These are phyloP conservation scores for Peromyscus attwateri DNA, from an alignment of 2,797 vertebrate genomes.

Conservation along the genomic window DNA sequence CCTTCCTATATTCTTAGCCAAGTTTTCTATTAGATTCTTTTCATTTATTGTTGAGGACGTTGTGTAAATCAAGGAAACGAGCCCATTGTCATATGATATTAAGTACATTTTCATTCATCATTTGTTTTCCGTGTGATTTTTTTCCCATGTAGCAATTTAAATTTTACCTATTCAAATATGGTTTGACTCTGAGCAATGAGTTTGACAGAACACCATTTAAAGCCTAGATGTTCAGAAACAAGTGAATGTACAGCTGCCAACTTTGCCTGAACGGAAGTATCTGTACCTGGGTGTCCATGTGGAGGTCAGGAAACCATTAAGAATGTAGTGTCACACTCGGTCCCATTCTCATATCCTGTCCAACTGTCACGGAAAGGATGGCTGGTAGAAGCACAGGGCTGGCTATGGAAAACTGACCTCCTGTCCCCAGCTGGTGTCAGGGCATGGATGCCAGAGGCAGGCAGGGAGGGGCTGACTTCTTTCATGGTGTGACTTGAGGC, in stretches of 20 bases:
- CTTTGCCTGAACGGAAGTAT: slow-evolving; percentile 36
- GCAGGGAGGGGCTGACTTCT: neutral
- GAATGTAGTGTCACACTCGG: no score
- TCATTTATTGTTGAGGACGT: neutral
- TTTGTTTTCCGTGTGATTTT: neutral
- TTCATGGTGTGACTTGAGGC: neutral
- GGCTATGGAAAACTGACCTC: neutral
- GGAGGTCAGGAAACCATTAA: neutral
- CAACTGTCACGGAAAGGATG: neutral
- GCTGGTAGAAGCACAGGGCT: neutral
- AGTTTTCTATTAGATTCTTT: neutral
- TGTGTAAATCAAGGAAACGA: neutral
- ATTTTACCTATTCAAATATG: neutral
- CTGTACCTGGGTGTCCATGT: neutral
- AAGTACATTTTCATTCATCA: neutral
- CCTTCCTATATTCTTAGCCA: neutral
- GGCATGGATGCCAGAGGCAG: neutral
- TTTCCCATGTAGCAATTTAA: neutral
- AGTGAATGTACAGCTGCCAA: neutral
- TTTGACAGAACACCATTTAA: neutral
- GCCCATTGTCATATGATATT: neutral
- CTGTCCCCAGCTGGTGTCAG: neutral
- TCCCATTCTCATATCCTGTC: no score
- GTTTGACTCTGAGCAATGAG: neutral
- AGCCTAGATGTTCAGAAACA: slow-evolving; percentile 1